These are phyloP conservation scores for Zele albiditarsus DNA, from an alignment of 2,888 invertebrate species.

Conservation along the genomic window DNA sequence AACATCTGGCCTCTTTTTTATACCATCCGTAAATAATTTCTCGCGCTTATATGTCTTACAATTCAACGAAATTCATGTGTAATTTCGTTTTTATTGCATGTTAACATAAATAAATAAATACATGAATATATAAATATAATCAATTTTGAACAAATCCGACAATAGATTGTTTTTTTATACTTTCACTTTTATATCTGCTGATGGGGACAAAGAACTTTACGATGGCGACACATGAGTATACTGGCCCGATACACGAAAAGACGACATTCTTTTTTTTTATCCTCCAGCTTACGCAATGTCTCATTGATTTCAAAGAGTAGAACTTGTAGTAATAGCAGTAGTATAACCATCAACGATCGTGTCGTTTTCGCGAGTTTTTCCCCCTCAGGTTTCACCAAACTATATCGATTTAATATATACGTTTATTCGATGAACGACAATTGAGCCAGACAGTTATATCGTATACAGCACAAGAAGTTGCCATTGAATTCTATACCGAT, in stretches of 20 bases:
- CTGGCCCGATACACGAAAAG: slow-evolving; percentile 21
- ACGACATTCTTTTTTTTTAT: neutral
- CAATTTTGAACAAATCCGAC: neutral
- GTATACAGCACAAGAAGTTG: slow-evolving; percentile 30
- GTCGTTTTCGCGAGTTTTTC: slow-evolving; percentile 9
- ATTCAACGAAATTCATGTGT: too few species aligned
- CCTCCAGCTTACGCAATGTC: slow-evolving; percentile 26
- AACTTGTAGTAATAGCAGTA: neutral
- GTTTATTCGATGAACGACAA: neutral
- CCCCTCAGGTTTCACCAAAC: neutral
- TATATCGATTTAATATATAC: neutral
- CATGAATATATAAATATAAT: neutral
- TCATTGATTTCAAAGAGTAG: slow-evolving; percentile 24
- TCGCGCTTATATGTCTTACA: too few species aligned
- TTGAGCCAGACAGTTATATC: slow-evolving; percentile 17
- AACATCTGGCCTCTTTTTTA: too few species aligned
- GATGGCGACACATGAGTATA: slow-evolving; percentile 25
- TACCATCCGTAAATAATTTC: too few species aligned
- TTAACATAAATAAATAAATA: neutral
- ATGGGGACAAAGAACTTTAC: slow-evolving; percentile 19
- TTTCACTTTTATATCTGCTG: slow-evolving; percentile 16
- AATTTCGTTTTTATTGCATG: too few species aligned
- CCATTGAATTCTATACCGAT: slow-evolving; percentile 55
- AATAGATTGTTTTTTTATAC: slow-evolving; percentile 13
- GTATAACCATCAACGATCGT: neutral